Evolutionary conservation across 2,888 invertebrate species (phyloP).

Genomic region (Eutolmus rufibarbis): DNA sequence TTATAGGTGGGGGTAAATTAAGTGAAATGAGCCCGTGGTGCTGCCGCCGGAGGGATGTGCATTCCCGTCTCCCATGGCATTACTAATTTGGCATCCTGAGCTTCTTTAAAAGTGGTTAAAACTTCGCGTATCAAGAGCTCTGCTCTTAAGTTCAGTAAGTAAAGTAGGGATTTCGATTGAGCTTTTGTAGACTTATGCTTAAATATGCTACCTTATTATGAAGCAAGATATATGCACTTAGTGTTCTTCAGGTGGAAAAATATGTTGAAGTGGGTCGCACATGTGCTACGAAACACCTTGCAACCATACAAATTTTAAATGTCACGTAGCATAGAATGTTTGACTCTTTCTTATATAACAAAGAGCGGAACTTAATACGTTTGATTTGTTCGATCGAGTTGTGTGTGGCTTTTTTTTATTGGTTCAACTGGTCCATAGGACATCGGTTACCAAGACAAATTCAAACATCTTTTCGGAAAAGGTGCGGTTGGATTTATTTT

Average conservation of each 20-base stretch:
- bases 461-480: background rate
- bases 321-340: background rate
- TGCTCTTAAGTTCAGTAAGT: background rate
- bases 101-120: background rate
- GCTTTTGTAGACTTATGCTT: background rate
- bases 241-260: background rate
- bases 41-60: background rate
- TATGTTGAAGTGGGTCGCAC: background rate
- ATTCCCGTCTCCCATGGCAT: background rate
- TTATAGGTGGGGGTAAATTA: background rate
- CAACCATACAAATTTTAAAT: background rate
- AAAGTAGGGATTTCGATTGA: background rate
- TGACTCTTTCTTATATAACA: background rate
- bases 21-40: background rate
- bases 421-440: background rate
- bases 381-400: background rate
- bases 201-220: background rate
- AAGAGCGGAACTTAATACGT: background rate
- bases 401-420: background rate
- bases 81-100: background rate
- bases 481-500: background rate
- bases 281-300: background rate
- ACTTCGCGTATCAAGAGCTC: background rate
- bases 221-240: background rate
- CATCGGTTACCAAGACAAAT: background rate